These are phyloP conservation scores for Sarcophaga caerulescens DNA, from an alignment of 2,888 invertebrate genomes.

Conservation along the genomic window DNA sequence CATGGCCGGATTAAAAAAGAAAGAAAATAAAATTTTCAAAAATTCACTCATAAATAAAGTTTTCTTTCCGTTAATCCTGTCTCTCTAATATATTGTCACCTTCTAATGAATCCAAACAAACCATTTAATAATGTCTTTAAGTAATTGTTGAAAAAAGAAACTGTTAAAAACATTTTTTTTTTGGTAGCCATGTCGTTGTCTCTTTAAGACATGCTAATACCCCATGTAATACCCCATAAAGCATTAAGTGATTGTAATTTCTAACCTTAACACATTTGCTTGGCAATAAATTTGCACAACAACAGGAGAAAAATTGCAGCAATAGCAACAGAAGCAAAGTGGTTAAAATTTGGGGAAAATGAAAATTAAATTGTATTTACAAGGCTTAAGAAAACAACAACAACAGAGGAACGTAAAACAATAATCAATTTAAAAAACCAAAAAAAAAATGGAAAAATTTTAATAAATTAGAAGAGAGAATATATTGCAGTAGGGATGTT, in stretches of 20 bases:
- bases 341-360: slow-evolving; percentile 34
- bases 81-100: not conserved
- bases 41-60: not conserved
- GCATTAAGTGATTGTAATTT: slow-evolving; percentile 60
- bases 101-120: not conserved
- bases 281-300: slow-evolving; percentile 51
- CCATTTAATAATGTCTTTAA: slow-evolving; percentile 17
- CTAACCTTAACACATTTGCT: slow-evolving; percentile 63
- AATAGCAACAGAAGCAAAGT: slow-evolving; percentile 23
- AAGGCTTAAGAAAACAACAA: slow-evolving; percentile 40
- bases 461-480: not conserved
- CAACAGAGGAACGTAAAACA: not conserved
- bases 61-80: slow-evolving; percentile 8
- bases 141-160: not conserved
- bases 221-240: slow-evolving; percentile 46
- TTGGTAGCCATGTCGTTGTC: slow-evolving; percentile 40
- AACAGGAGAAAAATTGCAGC: not conserved
- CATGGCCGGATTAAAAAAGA: not conserved
- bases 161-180: too few relatives aligned
- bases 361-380: slow-evolving; percentile 65
- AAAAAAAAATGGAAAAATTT: not conserved
- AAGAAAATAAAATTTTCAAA: not conserved
- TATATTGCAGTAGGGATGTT: not conserved
- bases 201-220: slow-evolving; percentile 48
- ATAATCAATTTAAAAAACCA: not conserved